A percentile compares a stretch with the other conserved stretches of the same genome.
Conservation (phyloP, 2,113 vertebrate genomes). For the Limanda limanda region DNA sequence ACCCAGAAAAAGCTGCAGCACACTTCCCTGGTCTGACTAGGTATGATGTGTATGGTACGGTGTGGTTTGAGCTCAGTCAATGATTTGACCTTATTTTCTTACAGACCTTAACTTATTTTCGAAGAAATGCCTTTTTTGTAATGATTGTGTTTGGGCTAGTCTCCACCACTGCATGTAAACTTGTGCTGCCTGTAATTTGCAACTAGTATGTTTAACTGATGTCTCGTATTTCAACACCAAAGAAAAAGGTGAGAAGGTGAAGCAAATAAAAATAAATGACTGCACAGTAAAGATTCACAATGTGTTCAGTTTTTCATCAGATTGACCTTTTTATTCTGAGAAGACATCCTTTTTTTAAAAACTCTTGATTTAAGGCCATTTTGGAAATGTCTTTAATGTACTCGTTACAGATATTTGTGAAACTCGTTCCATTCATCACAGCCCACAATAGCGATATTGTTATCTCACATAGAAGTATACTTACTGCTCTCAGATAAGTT, state of each 20-base stretch:
- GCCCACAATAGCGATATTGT: slow-evolving; percentile 65
- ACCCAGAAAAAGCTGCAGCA: neutral
- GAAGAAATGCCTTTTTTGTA: slow-evolving; percentile 30
- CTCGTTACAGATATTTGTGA: slow-evolving; percentile 75
- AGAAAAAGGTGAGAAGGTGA: slow-evolving; percentile 8
- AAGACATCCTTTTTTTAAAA: slow-evolving; percentile 77
- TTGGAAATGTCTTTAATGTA: slow-evolving; percentile 78
- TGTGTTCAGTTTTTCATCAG: slow-evolving; percentile 25
- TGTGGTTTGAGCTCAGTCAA: neutral
- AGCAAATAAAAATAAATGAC: slow-evolving; percentile 30
- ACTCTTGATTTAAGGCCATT: slow-evolving; percentile 81
- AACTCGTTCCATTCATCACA: slow-evolving; percentile 72
- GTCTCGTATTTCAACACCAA: slow-evolving; percentile 36
- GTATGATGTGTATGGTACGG: neutral
- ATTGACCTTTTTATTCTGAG: slow-evolving; percentile 78
- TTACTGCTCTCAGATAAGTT: slow-evolving; percentile 46
- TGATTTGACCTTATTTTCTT: slow-evolving; percentile 23
- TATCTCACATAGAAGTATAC: slow-evolving; percentile 54
- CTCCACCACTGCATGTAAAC: slow-evolving; percentile 4
- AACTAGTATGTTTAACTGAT: slow-evolving; percentile 33
- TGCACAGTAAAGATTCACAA: slow-evolving; percentile 19
- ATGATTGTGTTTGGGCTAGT: slow-evolving; percentile 2
- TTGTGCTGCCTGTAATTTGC: slow-evolving; percentile 33
- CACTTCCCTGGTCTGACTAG: neutral
- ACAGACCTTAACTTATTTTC: slow-evolving; percentile 36